Conservation (phyloP, 2,888 invertebrate genomes). For the Tinea semifulvella region DNA sequence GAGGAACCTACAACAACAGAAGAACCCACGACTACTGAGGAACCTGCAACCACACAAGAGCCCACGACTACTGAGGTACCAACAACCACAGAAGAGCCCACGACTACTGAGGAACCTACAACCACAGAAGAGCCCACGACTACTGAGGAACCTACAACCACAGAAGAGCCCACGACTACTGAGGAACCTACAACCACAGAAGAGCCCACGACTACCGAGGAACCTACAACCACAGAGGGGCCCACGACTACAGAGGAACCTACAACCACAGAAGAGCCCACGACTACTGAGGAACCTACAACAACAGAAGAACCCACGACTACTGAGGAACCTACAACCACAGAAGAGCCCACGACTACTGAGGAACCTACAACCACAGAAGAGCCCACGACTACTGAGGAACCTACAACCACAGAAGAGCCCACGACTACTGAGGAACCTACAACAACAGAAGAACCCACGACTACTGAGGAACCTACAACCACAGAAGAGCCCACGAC, state of each 20-base stretch:
- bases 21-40: not conserved
- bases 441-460: not conserved
- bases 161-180: not conserved
- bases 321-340: not conserved
- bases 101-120: slow-evolving; percentile 2
- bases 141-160: not conserved
- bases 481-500: not conserved
- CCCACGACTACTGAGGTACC: slow-evolving; percentile 8
- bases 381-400: not conserved
- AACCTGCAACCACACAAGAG: slow-evolving; percentile 11
- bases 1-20: slow-evolving; percentile 7
- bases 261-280: not conserved
- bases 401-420: slow-evolving; percentile 12
- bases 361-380: slow-evolving; percentile 1
- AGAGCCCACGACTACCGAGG: not conserved
- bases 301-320: slow-evolving; percentile 9
- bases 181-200: not conserved
- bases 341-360: not conserved
- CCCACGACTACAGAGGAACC: slow-evolving; percentile 1
- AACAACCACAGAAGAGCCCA: slow-evolving; percentile 2
- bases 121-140: not conserved
- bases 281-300: not conserved
- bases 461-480: not conserved
- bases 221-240: not conserved
- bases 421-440: no score